A percentile compares a stretch with the other conserved stretches of the same genome.
Evolutionary conservation across 2,888 invertebrate species (phyloP).

Genomic region (Clostera curtula): DNA sequence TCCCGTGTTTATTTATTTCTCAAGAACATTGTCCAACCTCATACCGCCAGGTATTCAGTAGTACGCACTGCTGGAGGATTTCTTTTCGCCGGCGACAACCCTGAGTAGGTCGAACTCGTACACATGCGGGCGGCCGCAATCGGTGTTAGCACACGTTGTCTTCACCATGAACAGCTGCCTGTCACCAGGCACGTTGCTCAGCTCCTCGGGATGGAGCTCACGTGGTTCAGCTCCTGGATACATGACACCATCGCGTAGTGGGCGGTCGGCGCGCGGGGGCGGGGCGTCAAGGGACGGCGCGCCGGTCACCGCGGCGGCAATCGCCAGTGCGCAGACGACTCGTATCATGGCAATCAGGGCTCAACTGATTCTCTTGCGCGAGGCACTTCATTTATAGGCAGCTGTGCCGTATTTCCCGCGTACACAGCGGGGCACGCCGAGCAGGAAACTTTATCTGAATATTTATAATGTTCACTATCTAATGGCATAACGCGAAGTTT

Average conservation of each 20-base stretch:
- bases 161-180: constrained; percentile 19
- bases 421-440: constrained; percentile 13
- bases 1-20: no score
- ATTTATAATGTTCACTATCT: no score
- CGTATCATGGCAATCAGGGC: constrained; percentile 7
- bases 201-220: constrained; percentile 1
- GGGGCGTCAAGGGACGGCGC: background rate
- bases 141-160: constrained; percentile 13
- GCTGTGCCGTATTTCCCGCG: constrained; percentile 16
- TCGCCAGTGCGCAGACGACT: constrained; percentile 10
- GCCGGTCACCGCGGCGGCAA: constrained; percentile 8
- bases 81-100: constrained; percentile 6
- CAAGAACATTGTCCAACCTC: no score
- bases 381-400: constrained; percentile 10
- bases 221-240: background rate
- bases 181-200: constrained; percentile 4
- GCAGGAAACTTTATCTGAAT: constrained; percentile 6
- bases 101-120: constrained; percentile 25
- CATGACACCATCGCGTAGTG: background rate
- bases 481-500: no score
- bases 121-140: constrained; percentile 15
- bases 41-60: constrained; percentile 16
- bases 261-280: background rate
- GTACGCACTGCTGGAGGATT: constrained; percentile 9
- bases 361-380: constrained; percentile 11